phyloP scores from a whole-genome alignment of 2,113 vertebrate genomes.

The Vombatus ursinus region DNA sequence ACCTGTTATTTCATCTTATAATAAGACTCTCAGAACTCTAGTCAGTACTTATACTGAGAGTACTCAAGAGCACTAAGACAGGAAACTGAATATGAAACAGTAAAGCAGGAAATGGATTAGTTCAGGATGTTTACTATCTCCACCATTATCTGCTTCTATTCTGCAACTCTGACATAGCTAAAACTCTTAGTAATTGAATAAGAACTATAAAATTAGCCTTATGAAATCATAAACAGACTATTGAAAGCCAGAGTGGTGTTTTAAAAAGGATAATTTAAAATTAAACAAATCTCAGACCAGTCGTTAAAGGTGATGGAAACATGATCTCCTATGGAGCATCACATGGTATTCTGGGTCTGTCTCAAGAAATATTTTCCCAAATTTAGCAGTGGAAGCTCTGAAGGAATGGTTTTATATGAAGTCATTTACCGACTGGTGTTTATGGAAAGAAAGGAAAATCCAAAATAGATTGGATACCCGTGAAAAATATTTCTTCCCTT shows the following conservation, averaged over 20 bases:
- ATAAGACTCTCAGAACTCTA: slow-evolving; percentile 45
- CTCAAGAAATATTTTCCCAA: not conserved
- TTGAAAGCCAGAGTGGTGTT: slow-evolving; percentile 27
- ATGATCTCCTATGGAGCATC: not conserved
- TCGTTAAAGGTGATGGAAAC: not conserved
- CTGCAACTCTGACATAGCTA: slow-evolving; percentile 12
- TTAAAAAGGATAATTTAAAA: slow-evolving; percentile 11
- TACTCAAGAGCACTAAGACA: slow-evolving; percentile 56
- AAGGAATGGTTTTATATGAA: not conserved
- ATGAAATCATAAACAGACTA: slow-evolving; percentile 23
- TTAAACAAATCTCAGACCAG: not conserved
- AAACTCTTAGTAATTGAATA: slow-evolving; percentile 31
- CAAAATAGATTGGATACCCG: not conserved
- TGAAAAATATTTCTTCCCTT: not conserved
- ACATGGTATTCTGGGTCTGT: not conserved
- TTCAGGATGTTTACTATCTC: slow-evolving; percentile 51
- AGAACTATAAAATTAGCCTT: slow-evolving; percentile 20
- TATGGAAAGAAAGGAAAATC: slow-evolving; percentile 3
- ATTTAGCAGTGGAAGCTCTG: not conserved
- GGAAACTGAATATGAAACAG: slow-evolving; percentile 58
- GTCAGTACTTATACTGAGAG: slow-evolving; percentile 15
- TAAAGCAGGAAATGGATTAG: slow-evolving; percentile 60
- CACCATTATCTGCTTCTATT: slow-evolving; percentile 32
- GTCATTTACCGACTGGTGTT: not conserved
- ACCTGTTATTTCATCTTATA: slow-evolving; percentile 52